Conservation (phyloP, 2,113 vertebrate genomes). For the Phylloscopus trochilus region DNA sequence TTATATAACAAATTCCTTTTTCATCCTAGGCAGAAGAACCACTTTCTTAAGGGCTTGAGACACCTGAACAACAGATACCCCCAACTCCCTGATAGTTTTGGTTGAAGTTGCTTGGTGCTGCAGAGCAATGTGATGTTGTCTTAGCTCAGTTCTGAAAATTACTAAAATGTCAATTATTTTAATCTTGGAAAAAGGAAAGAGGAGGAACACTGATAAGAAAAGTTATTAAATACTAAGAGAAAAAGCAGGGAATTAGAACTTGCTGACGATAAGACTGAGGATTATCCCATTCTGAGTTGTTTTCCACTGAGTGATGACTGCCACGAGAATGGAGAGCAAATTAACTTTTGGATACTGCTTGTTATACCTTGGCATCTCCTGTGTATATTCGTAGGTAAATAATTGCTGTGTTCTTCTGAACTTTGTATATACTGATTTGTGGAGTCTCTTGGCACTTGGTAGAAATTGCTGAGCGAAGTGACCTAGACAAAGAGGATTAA, state of each 20-base stretch:
- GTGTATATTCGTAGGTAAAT: neutral
- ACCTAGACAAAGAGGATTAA: neutral
- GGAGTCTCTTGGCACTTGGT: neutral
- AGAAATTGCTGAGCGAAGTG: neutral
- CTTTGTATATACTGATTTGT: neutral
- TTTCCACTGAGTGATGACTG: neutral
- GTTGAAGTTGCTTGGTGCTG: neutral
- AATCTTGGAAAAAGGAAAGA: neutral
- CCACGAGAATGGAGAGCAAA: rapidly evolving
- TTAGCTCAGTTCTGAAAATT: neutral
- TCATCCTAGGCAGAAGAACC: neutral
- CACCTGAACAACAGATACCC: neutral
- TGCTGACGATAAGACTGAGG: neutral
- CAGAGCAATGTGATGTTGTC: neutral
- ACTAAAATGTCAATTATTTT: neutral
- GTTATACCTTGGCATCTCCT: neutral
- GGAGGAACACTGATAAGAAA: neutral
- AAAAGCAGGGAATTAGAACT: neutral
- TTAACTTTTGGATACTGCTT: neutral
- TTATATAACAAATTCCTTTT: neutral
- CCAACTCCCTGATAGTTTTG: neutral
- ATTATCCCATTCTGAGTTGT: neutral
- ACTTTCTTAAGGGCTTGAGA: neutral
- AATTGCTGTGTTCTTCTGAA: neutral
- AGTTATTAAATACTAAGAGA: neutral